Conservation (phyloP, 37 sponge, comb jelly and placozoan species). For the Aphrocallistes beatrix region DNA sequence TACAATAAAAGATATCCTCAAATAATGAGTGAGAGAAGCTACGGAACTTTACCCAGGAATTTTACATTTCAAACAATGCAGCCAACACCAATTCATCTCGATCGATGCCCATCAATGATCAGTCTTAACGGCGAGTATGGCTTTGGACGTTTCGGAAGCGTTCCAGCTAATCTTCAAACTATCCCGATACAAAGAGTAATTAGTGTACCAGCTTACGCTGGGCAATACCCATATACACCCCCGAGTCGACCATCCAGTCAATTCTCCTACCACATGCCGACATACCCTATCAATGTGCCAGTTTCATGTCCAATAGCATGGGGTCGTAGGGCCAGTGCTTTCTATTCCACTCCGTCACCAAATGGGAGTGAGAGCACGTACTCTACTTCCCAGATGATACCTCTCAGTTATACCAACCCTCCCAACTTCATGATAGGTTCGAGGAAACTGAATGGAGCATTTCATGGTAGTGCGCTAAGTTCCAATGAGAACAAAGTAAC, state of each 20-base stretch:
- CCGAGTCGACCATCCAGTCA: neutral
- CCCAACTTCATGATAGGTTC: neutral
- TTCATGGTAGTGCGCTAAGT: neutral
- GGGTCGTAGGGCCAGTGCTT: neutral
- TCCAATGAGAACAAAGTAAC: neutral
- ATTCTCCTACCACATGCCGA: neutral
- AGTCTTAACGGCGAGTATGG: neutral
- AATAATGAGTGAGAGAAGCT: neutral
- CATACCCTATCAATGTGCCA: neutral
- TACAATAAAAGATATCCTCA: no score
- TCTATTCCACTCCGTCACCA: neutral
- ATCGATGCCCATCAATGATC: neutral
- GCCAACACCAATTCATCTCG: neutral
- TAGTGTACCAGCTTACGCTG: neutral
- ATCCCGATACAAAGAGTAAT: neutral
- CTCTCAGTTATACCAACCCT: neutral
- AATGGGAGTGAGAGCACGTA: neutral
- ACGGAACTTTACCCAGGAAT: constrained; percentile 3
- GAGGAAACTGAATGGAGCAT: neutral
- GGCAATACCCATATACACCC: neutral
- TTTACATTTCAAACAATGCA: neutral
- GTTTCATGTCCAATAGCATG: neutral
- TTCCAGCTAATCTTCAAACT: neutral
- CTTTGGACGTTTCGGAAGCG: neutral
- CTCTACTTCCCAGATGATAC: neutral